Evolutionary conservation across 2,797 vertebrate genomes (phyloP).

Genomic region (Heteromormyrus szaboi): DNA sequence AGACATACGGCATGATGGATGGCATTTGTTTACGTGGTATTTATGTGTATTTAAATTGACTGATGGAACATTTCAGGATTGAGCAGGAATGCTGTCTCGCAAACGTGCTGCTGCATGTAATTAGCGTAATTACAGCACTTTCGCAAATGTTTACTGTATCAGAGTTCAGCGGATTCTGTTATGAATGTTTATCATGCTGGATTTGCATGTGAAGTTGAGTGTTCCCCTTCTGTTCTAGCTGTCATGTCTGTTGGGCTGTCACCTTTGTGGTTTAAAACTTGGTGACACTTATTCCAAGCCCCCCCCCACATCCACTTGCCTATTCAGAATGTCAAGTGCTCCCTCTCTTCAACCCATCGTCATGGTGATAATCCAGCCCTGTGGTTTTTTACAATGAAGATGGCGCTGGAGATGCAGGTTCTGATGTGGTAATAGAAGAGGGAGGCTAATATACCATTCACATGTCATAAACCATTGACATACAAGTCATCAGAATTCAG

Average conservation of each 20-base stretch:
- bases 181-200: slow-evolving; percentile 3
- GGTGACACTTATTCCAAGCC: background rate
- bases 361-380: background rate
- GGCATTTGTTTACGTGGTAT: slow-evolving; percentile 17
- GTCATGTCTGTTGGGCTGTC: background rate
- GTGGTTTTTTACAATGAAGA: background rate
- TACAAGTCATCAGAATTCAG: background rate
- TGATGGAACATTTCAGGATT: slow-evolving; percentile 64
- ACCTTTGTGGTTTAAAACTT: background rate
- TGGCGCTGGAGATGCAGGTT: background rate
- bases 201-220: slow-evolving; percentile 14
- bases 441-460: background rate
- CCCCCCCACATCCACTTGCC: background rate
- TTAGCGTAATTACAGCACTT: slow-evolving; percentile 19
- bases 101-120: slow-evolving; percentile 17
- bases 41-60: slow-evolving; percentile 55
- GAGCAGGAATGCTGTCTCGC: slow-evolving; percentile 29
- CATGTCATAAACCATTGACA: background rate
- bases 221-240: background rate
- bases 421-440: background rate
- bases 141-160: slow-evolving; percentile 18
- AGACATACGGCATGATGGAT: slow-evolving; percentile 4
- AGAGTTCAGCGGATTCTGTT: slow-evolving; percentile 15
- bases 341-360: background rate
- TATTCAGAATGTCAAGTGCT: background rate